Percentiles rank a stretch among this genome's conserved stretches.
Conservation (phyloP, 2,113 vertebrate genomes). For the Suncus etruscus region DNA sequence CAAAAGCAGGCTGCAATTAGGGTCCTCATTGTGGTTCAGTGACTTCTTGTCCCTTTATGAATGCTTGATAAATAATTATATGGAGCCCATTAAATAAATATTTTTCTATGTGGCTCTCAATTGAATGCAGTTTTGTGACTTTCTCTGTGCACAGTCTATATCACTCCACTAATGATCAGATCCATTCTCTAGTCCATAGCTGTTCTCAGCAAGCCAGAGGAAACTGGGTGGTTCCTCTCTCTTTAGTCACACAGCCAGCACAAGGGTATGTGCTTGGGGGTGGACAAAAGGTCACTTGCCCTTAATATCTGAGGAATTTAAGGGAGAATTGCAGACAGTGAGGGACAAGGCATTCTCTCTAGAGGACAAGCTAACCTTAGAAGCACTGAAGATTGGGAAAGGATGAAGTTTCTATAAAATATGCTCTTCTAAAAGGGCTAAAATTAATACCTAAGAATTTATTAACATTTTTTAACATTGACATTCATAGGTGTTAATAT, state of each 20-base stretch:
- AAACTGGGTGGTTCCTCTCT: neutral
- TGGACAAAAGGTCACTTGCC: fast-evolving
- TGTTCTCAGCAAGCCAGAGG: neutral
- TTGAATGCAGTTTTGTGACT: slow-evolving; percentile 45
- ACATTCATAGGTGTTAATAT: too few species aligned
- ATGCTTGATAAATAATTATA: slow-evolving; percentile 53
- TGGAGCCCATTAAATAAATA: slow-evolving; percentile 55
- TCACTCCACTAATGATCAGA: neutral
- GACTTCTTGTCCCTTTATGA: neutral
- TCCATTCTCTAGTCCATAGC: neutral
- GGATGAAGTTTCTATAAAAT: neutral
- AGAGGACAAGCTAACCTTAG: neutral
- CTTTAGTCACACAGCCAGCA: neutral
- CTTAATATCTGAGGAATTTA: fast-evolving
- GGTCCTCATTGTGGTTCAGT: neutral
- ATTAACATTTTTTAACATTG: too few species aligned
- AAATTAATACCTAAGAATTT: neutral
- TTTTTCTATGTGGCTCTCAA: slow-evolving; percentile 68
- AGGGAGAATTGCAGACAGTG: neutral
- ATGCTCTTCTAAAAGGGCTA: neutral
- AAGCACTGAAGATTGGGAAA: neutral
- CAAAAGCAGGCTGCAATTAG: slow-evolving; percentile 51
- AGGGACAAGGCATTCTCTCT: neutral
- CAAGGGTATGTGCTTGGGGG: neutral
- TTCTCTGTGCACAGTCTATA: slow-evolving; percentile 47